These are phyloP conservation scores for Chloroclysta siterata DNA, from an alignment of 2,888 invertebrate genomes.

Conservation along the genomic window DNA sequence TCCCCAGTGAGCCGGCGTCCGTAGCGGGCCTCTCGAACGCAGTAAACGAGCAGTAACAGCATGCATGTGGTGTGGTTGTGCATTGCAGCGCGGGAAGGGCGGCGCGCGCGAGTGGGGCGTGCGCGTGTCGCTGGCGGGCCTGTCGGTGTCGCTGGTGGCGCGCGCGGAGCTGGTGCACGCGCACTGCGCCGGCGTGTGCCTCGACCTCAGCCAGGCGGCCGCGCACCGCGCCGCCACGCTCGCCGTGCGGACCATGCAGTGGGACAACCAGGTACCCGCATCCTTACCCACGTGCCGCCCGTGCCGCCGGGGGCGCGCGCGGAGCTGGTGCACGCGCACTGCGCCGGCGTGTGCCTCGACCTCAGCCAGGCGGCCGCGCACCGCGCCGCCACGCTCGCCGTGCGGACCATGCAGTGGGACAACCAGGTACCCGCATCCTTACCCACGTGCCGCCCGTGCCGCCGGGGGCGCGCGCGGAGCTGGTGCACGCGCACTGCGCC, in stretches of 20 bases:
- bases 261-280: conserved; percentile 90
- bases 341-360: conserved; percentile 87
- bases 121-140: conserved; percentile 86
- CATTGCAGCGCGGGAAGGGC: neutral
- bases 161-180: conserved; percentile 92
- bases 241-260: conserved; percentile 92
- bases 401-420: conserved; percentile 94
- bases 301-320: conserved; percentile 91
- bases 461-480: conserved; percentile 91
- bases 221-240: conserved; percentile 81
- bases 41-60: no score
- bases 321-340: conserved; percentile 91
- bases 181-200: conserved; percentile 86
- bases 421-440: conserved; percentile 86
- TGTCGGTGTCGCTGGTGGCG: conserved; percentile 92
- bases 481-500: conserved; percentile 89
- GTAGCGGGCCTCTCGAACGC: no score
- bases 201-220: conserved; percentile 81
- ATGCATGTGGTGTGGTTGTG: neutral
- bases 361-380: conserved; percentile 67
- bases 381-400: conserved; percentile 86
- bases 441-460: no score
- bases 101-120: conserved; percentile 85
- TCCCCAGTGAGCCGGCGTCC: no score
- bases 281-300: no score